These are phyloP conservation scores for Melanocharis versteri DNA, from an alignment of 2,113 vertebrate species.

Conservation along the genomic window DNA sequence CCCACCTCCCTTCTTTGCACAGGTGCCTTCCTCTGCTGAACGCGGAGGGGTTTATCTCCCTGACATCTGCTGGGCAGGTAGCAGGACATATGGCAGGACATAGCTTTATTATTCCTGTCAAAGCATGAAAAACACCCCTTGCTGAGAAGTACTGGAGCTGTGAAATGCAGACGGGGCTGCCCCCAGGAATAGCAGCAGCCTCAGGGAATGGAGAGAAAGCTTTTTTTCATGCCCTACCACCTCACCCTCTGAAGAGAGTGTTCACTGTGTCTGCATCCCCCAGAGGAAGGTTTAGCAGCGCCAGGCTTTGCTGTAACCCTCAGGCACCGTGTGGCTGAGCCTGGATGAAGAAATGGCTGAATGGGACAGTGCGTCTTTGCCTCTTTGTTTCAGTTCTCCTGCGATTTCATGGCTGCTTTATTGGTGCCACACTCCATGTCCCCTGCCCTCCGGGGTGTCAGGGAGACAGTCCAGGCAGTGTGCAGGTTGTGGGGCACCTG, in stretches of 20 bases:
- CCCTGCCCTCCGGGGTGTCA: neutral
- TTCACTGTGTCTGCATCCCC: neutral
- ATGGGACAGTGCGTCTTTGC: neutral
- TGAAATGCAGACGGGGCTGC: neutral
- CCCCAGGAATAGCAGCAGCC: neutral
- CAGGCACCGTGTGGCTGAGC: neutral
- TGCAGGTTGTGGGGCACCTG: fast-evolving
- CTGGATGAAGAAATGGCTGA: neutral
- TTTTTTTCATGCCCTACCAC: neutral
- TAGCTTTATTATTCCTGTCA: neutral
- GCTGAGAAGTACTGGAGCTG: neutral
- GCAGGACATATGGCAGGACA: neutral
- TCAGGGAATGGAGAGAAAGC: neutral
- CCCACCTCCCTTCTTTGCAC: neutral
- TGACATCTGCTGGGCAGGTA: neutral
- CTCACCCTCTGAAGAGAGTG: neutral
- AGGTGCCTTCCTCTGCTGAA: neutral
- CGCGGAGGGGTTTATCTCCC: fast-evolving
- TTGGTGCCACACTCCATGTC: fast-evolving
- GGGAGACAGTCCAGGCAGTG: neutral
- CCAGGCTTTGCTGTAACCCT: neutral
- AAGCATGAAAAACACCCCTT: neutral
- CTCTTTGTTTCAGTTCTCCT: fast-evolving
- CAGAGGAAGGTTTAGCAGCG: neutral
- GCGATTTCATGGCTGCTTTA: neutral